phyloP scores from a whole-genome alignment of 2,113 vertebrate species.

The Pogonocichla stellata region DNA sequence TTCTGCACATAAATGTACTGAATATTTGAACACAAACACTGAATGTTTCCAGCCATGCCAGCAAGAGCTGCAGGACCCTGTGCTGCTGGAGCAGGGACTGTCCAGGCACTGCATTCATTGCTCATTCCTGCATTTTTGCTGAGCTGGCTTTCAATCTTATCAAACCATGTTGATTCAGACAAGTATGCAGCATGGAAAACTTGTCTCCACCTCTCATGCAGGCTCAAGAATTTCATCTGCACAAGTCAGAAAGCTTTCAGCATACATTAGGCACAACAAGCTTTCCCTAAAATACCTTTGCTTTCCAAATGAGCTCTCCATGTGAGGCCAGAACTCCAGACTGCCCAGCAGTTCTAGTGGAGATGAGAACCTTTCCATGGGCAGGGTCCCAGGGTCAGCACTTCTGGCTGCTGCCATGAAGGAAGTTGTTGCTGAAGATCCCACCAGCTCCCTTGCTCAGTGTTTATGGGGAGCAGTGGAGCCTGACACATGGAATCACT shows the following conservation, averaged over 20 bases:
- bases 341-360: not conserved
- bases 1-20: not conserved
- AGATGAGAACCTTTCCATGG: not conserved
- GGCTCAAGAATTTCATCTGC: not conserved
- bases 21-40: not conserved
- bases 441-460: not conserved
- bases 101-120: not conserved
- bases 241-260: not conserved
- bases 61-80: not conserved
- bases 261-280: not conserved
- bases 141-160: not conserved
- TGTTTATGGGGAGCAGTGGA: not conserved
- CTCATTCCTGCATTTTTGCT: not conserved
- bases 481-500: not conserved
- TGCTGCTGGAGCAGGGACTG: not conserved
- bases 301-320: not conserved
- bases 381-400: not conserved
- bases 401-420: not conserved
- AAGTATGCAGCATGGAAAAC: not conserved
- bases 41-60: not conserved
- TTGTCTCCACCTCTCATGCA: not conserved
- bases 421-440: not conserved
- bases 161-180: not conserved
- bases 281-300: not conserved
- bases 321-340: not conserved